Conservation (phyloP, 2,113 vertebrate genomes). For the Phrynocephalus versicolor region DNA sequence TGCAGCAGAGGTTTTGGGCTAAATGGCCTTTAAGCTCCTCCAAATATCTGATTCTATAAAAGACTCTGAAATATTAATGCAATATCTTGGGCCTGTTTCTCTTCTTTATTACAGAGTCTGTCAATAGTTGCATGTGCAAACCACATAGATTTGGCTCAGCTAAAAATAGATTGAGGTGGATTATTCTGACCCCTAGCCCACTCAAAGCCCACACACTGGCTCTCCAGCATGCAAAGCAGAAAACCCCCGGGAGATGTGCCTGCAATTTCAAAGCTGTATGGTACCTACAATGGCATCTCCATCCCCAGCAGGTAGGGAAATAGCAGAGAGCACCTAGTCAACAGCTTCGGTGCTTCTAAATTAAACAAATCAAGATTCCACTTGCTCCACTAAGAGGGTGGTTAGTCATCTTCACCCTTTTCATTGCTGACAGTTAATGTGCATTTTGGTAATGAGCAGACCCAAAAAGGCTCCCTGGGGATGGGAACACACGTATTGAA, state of each 20-base stretch:
- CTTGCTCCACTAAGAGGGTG: constrained; percentile 54
- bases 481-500: constrained; percentile 17
- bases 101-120: constrained; percentile 8
- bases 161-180: constrained; percentile 22
- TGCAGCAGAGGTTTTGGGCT: neutral
- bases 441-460: constrained; percentile 51
- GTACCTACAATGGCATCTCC: constrained; percentile 14
- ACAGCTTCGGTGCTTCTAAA: constrained; percentile 51
- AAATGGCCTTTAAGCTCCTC: constrained; percentile 5
- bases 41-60: neutral
- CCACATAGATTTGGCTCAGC: constrained; percentile 26
- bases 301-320: constrained; percentile 35
- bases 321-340: constrained; percentile 55
- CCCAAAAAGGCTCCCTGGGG: constrained; percentile 16
- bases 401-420: constrained; percentile 55
- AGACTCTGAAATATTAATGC: constrained; percentile 17
- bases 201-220: neutral
- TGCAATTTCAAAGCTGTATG: rapidly evolving
- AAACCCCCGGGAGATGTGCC: neutral
- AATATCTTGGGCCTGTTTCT: neutral
- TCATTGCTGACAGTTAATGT: constrained; percentile 44
- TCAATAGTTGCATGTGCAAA: constrained; percentile 31
- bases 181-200: constrained; percentile 16
- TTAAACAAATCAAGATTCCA: constrained; percentile 58
- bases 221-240: constrained; percentile 13